Evolutionary conservation across 37 sponge, comb jelly and placozoan species (phyloP).

Genomic region (Trichoplax adhaerens): DNA sequence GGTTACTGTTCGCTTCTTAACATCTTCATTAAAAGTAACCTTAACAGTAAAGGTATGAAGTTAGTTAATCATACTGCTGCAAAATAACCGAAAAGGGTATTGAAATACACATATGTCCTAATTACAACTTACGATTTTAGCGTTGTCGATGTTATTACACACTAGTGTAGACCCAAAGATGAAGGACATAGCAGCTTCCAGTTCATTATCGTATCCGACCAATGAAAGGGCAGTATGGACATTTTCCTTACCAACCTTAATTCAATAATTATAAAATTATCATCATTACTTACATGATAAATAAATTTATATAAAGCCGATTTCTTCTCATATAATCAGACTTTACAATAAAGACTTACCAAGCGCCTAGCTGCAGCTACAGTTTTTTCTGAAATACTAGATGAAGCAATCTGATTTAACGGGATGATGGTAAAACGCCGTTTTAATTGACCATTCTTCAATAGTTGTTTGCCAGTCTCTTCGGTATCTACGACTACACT

Average conservation of each 20-base stretch:
- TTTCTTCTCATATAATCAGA: too few relatives aligned
- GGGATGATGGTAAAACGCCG: conserved; percentile 78
- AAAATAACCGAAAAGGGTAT: neutral
- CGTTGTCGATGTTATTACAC: conserved; percentile 61
- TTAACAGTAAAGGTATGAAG: conserved; percentile 6
- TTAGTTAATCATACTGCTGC: neutral
- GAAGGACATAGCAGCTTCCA: conserved; percentile 78
- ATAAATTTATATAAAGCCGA: too few relatives aligned
- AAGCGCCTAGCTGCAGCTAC: conserved; percentile 46
- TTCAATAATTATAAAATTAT: neutral
- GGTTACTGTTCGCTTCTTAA: conserved; percentile 51
- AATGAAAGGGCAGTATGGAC: conserved; percentile 55
- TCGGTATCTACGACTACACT: conserved; percentile 89
- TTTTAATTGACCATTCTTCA: conserved; percentile 67
- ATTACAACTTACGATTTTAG: conserved; percentile 41
- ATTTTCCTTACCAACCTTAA: conserved; percentile 48
- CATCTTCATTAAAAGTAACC: conserved; percentile 74
- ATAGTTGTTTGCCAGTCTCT: conserved; percentile 67
- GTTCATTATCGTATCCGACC: conserved; percentile 56
- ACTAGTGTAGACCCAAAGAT: conserved; percentile 76
- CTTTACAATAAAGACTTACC: conserved; percentile 17
- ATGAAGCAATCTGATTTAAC: conserved; percentile 74
- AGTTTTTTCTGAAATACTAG: conserved; percentile 27
- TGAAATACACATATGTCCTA: neutral
- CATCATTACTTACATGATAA: too few relatives aligned